phyloP scores from a whole-genome alignment of 1,140 invertebrate species.

The Nymphalis io region DNA sequence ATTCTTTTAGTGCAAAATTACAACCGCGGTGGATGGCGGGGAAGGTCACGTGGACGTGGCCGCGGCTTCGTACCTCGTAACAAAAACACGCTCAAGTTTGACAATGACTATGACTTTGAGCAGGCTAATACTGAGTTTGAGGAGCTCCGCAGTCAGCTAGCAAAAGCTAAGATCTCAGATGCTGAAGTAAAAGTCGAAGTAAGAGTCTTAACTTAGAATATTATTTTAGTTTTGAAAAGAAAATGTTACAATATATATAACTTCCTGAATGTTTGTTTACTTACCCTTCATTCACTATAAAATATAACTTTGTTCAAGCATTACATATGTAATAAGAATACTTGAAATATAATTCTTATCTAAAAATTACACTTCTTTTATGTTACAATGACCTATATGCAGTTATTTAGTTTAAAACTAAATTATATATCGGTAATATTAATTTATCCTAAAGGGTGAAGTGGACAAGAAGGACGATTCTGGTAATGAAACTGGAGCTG shows the following conservation, averaged over 20 bases:
- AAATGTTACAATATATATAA: no score
- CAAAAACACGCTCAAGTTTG: conserved; percentile 93
- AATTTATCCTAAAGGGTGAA: conserved; percentile 76
- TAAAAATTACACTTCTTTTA: no score
- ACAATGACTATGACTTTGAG: conserved; percentile 98
- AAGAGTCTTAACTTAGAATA: conserved; percentile 12
- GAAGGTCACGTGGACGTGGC: conserved; percentile 77
- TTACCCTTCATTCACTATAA: no score
- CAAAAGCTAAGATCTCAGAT: conserved; percentile 90
- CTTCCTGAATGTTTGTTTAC: no score
- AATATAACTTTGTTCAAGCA: no score
- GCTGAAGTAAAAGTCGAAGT: conserved; percentile 82
- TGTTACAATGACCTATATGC: no score
- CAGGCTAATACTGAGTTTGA: conserved; percentile 98
- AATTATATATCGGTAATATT: no score
- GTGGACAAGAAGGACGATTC: conserved; percentile 92
- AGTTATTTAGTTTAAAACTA: no score
- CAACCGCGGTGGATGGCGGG: conserved; percentile 68
- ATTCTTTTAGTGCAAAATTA: conserved; percentile 45
- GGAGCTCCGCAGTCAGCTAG: conserved; percentile 92
- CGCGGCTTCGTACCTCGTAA: conserved; percentile 77
- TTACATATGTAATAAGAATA: no score
- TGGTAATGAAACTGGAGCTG: conserved; percentile 90
- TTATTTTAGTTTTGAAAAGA: no score
- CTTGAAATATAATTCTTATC: no score